A percentile compares a stretch with the other conserved stretches of the same genome.
Evolutionary conservation across 2,113 vertebrate genomes (phyloP).

Genomic region (Hoplias malabaricus): DNA sequence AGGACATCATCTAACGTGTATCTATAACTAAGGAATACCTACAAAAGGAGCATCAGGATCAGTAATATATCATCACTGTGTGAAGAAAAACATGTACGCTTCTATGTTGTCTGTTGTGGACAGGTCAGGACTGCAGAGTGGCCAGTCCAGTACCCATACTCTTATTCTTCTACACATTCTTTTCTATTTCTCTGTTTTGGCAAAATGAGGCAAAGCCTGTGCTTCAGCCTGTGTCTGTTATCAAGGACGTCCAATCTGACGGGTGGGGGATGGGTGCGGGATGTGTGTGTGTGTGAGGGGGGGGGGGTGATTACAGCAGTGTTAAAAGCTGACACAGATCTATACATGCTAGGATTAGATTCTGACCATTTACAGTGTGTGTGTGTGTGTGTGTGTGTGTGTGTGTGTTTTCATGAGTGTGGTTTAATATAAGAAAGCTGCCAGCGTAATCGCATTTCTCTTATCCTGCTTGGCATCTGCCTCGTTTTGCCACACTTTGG

Average conservation of each 20-base stretch:
- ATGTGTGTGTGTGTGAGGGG: too few species aligned
- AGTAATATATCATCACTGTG: too few species aligned
- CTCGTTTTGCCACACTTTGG: conserved; percentile 71
- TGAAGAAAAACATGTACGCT: too few species aligned
- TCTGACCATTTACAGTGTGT: conserved; percentile 62
- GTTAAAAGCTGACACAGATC: conserved; percentile 73
- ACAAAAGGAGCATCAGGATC: too few species aligned
- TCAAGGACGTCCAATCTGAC: conserved; percentile 65
- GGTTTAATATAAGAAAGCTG: conserved; percentile 74
- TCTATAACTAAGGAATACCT: too few species aligned
- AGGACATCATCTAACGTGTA: too few species aligned
- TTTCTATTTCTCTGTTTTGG: conserved; percentile 64
- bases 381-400: conserved; percentile 41
- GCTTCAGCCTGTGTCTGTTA: conserved; percentile 51
- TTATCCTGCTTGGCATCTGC: conserved; percentile 75
- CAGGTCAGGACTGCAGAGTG: too few species aligned
- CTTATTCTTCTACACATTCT: conserved; percentile 48
- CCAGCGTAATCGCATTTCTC: conserved; percentile 70
- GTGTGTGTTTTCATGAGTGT: conserved; percentile 43
- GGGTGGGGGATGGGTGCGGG: background rate
- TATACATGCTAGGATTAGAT: conserved; percentile 70
- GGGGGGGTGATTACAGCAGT: conserved; percentile 64
- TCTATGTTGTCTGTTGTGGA: too few species aligned
- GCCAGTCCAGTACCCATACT: too few species aligned
- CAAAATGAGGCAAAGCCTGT: conserved; percentile 55